A percentile compares a stretch with the other conserved stretches of the same genome.
phyloP scores from a whole-genome alignment of 2,113 vertebrate species.

The Caracal caracal region DNA sequence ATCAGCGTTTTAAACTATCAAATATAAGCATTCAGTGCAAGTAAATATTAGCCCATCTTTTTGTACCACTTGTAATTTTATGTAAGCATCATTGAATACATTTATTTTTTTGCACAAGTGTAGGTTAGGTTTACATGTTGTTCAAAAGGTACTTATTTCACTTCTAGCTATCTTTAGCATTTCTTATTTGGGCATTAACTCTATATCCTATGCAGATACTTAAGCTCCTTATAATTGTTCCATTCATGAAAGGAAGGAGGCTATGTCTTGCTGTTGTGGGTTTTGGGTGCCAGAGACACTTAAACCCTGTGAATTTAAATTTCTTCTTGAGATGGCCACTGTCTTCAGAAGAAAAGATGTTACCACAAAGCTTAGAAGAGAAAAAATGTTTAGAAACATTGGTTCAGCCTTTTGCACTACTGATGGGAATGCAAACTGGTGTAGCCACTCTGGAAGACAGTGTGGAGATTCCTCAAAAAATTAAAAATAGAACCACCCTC shows the following conservation, averaged over 20 bases:
- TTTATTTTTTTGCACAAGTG: not conserved
- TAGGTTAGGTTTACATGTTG: not conserved
- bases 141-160: not conserved
- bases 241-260: not conserved
- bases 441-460: no score
- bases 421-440: no score
- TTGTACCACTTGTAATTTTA: not conserved
- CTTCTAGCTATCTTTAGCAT: not conserved
- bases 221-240: not conserved
- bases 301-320: not conserved
- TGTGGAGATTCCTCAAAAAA: no score
- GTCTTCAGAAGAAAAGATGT: conserved; percentile 4
- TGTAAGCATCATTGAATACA: not conserved
- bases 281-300: not conserved
- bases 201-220: not conserved
- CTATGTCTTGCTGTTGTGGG: not conserved
- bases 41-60: not conserved
- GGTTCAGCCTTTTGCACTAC: not conserved
- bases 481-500: no score
- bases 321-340: not conserved
- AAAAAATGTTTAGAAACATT: not conserved
- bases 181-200: not conserved
- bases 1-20: not conserved
- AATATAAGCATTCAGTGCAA: not conserved
- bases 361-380: conserved; percentile 6